A percentile compares a stretch with the other conserved stretches of the same genome.
Conservation (phyloP, 1,140 invertebrate species). For the Acyrthosiphon pisum region DNA sequence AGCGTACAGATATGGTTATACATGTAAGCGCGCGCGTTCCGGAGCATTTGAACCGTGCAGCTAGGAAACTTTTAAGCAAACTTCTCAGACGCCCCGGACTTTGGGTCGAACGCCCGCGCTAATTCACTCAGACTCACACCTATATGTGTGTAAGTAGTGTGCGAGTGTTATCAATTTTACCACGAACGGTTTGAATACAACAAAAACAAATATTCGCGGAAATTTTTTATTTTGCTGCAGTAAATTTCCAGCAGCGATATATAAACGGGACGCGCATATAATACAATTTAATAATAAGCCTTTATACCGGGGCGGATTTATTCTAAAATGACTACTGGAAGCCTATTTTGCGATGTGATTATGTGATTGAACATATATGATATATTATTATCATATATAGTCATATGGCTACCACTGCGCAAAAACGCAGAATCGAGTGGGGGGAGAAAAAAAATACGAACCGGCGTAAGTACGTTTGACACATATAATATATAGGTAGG, state of each 20-base stretch:
- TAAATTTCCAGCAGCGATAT: not conserved
- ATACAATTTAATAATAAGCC: not conserved
- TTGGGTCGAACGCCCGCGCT: not conserved
- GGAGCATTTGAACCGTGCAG: not conserved
- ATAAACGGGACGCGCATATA: not conserved
- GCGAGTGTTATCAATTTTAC: not conserved
- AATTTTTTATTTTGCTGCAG: not conserved
- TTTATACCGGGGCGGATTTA: not conserved
- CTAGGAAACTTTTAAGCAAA: constrained; percentile 35
- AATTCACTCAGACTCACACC: constrained; percentile 18
- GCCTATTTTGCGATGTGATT: not conserved
- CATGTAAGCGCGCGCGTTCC: not conserved
- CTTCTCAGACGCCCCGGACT: constrained; percentile 32
- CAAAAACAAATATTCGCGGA: not conserved
- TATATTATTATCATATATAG: not conserved
- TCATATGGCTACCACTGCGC: not conserved
- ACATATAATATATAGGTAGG: no score
- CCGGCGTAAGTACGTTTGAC: not conserved
- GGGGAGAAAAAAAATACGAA: not conserved
- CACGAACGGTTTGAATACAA: not conserved
- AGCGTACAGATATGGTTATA: not conserved
- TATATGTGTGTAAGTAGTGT: no score
- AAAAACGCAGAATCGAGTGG: not conserved
- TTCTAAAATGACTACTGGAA: not conserved
- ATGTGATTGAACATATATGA: not conserved